Evolutionary conservation across 2,888 invertebrate species (phyloP), one percentile per base, ranked within the genome.

Genomic region (Pristionchus entomophagus): DNA sequence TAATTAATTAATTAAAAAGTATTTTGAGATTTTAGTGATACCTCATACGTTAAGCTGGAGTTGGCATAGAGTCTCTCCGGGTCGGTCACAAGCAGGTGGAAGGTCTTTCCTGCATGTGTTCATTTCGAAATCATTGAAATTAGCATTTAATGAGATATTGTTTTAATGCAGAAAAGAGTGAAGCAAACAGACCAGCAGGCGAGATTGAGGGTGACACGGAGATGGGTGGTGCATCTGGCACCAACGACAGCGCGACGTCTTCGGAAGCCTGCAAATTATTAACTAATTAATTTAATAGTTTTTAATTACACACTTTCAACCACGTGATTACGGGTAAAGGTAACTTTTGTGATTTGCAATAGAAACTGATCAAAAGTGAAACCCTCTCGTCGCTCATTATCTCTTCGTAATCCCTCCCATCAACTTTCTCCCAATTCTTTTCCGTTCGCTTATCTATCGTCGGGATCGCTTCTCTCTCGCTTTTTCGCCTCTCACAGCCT

Each of bases 51-150:
- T 62, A 84, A 84, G 0, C 29, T 29, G 5, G 83, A 45, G 29
- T 84, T 85, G 8, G 77, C 35, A 26, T 85, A 85, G 38, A 85
- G 85, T 2, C 6, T 35, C 14, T 51, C 41, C 38, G 85, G 77
- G n/a, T 73, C 77, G 22, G 85, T 85, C 26, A 85, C 85, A 19
- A 77, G 10, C 5, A 85, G 35, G 32, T 85, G 73, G 56, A 85
- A 85, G 6, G 85, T 77, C 65, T 84, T 84, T 8, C 73, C 73
- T 73, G 41, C 14, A 45, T 45, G 45, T 45, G 45, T 45, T 45
- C 45, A 45, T 45, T 45, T 45, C n/a, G n/a, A n/a, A n/a, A n/a
- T n/a, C n/a, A n/a, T n/a, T n/a, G n/a, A n/a, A n/a, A n/a, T n/a
- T n/a, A n/a, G n/a, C n/a, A n/a, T 45, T 45, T 45, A 45, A 14